Base-by-base conservation (phyloP, 1,140 invertebrate genomes). In the Whitmania pigra region DNA sequence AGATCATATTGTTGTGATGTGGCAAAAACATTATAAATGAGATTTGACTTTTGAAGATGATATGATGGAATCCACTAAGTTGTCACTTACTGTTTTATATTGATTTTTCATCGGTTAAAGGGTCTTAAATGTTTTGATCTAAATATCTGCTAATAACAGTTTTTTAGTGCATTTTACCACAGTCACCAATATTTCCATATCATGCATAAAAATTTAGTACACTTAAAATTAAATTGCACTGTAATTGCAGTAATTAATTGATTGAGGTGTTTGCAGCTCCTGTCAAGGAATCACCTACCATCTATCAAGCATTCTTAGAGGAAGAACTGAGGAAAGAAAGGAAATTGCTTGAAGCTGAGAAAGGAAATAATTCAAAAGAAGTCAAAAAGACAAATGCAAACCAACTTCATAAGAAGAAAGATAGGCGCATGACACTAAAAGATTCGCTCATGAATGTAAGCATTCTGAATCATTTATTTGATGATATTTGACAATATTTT, bases 291-390 rank as follows among this genome's bases (percentile, higher is more conserved):
- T 78, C 78, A 49, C 69, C 77, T 40, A 82, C 81, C 40, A 78
- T 82, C 70, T 82, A 79, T 73, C 76, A 79, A 75, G 79, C 80
- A 22, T 81, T 82, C 70, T 36, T 78, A 27, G 76, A 76, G 60
- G 76, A 77, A 67, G 79, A 80, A 43, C 67, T 73, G 27, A 73
- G 75, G 67, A 68, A 74, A 57, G 73, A 74, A 72, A 71, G 53
- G 53, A 75, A 74, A 66, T 40, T 71, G 71, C 36, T 71, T 3
- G 57, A 55, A 71, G 22, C 22, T 55, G 43, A 55, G 55, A 71
- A 69, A 69, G 43, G 36, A 69, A 69, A 69, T 69, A 36, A 27
- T 69, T 22, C n/a, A 22, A 69, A 49, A 25, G 29, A 40, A 40
- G n/a, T 40, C 36, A 69, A 40, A 69, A 31, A 49, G 22, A 7